phyloP scores from a whole-genome alignment of 1,140 invertebrate species.

The Micrasema longulum region DNA sequence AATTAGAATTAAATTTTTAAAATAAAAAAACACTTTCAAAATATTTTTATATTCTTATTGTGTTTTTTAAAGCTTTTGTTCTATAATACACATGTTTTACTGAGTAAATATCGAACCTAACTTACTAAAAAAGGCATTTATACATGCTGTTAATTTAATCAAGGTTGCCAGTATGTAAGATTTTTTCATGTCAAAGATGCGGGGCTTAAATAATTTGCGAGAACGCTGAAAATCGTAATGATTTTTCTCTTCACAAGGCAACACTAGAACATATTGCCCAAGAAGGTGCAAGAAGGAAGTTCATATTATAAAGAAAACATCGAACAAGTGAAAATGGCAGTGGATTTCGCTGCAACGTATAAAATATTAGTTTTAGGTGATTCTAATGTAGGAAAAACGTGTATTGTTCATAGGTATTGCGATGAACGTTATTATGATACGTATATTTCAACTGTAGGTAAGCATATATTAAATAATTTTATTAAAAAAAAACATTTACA shows the following conservation, averaged over 20 bases:
- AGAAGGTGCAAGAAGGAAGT: conserved; percentile 36
- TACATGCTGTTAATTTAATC: too few relatives aligned
- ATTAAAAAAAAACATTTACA: conserved; percentile 8
- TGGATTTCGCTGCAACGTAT: conserved; percentile 86
- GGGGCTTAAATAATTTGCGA: conserved; percentile 1
- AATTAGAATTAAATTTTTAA: too few relatives aligned
- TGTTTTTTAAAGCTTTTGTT: too few relatives aligned
- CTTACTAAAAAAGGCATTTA: too few relatives aligned
- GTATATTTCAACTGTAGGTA: conserved; percentile 92
- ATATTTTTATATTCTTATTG: too few relatives aligned
- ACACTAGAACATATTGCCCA: conserved; percentile 5
- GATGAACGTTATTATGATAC: conserved; percentile 92
- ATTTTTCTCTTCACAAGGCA: conserved; percentile 34
- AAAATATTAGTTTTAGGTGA: conserved; percentile 90
- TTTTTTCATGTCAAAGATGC: too few relatives aligned
- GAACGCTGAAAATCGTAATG: conserved; percentile 2
- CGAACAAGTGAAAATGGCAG: conserved; percentile 73
- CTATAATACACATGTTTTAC: too few relatives aligned
- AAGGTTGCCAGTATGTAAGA: too few relatives aligned
- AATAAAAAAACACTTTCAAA: too few relatives aligned
- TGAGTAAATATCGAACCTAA: too few relatives aligned
- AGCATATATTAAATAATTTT: conserved; percentile 56
- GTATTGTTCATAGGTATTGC: conserved; percentile 90
- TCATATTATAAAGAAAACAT: conserved; percentile 45
- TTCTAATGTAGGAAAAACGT: conserved; percentile 93